phyloP scores from a whole-genome alignment of 2,888 invertebrate genomes.

The Torymus auratus region DNA sequence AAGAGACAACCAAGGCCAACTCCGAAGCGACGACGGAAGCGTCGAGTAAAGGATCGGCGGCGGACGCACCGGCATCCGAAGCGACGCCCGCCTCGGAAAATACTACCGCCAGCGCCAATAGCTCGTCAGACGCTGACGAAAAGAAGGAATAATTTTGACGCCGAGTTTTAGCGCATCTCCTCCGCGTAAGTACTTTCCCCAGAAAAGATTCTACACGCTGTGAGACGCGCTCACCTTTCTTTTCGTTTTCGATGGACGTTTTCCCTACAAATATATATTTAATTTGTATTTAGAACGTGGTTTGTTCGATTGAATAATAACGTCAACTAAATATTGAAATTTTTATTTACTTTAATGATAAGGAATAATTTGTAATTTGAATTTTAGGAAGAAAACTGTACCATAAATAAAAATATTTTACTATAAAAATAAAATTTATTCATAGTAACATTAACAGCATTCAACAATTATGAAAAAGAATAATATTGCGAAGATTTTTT shows the following conservation, averaged over 20 bases:
- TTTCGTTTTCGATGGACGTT: conserved; percentile 47
- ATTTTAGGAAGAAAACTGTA: too few relatives aligned
- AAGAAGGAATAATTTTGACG: conserved; percentile 55
- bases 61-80: conserved; percentile 60
- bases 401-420: too few relatives aligned
- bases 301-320: too few relatives aligned
- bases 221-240: conserved; percentile 50
- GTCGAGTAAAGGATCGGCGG: conserved; percentile 53
- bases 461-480: too few relatives aligned
- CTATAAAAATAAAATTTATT: too few relatives aligned
- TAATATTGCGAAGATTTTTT: too few relatives aligned
- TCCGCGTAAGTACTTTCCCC: conserved; percentile 56
- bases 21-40: conserved; percentile 56
- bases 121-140: conserved; percentile 47
- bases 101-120: conserved; percentile 52
- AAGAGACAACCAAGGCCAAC: conserved; percentile 64
- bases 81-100: conserved; percentile 62
- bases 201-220: conserved; percentile 65
- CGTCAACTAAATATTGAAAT: too few relatives aligned
- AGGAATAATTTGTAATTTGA: too few relatives aligned
- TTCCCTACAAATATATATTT: background rate
- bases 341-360: too few relatives aligned
- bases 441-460: too few relatives aligned
- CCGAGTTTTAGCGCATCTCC: conserved; percentile 60
- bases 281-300: too few relatives aligned